A percentile compares a stretch with the other conserved stretches of the same genome.
Conservation (phyloP, 2,797 vertebrate genomes). For the Poeciliopsis presidionis region DNA sequence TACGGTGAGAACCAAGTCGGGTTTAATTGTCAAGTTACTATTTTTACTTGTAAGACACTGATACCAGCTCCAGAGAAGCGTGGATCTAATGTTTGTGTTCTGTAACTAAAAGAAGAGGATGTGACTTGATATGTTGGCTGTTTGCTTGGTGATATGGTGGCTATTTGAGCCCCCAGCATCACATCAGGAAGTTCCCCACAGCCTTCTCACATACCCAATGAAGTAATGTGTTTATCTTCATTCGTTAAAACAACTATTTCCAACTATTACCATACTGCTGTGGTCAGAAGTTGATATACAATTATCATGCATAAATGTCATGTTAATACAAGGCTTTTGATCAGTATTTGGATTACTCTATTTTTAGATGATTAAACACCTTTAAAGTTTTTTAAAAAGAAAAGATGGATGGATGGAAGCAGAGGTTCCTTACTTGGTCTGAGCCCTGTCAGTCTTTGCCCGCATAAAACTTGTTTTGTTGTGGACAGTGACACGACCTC, state of each 20-base stretch:
- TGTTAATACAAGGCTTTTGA: background rate
- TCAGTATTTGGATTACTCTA: background rate
- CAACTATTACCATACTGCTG: background rate
- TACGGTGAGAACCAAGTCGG: constrained; percentile 57
- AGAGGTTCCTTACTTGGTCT: background rate
- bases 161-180: constrained; percentile 63
- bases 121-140: constrained; percentile 68
- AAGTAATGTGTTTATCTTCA: background rate
- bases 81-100: constrained; percentile 46
- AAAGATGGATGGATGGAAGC: background rate
- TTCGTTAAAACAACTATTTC: background rate
- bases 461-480: background rate
- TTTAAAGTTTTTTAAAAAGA: background rate
- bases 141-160: constrained; percentile 54
- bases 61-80: constrained; percentile 49
- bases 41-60: constrained; percentile 56
- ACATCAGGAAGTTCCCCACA: constrained; percentile 47
- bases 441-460: background rate
- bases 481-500: background rate
- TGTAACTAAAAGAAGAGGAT: constrained; percentile 28
- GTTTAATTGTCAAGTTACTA: constrained; percentile 72
- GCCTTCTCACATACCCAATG: background rate
- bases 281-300: background rate
- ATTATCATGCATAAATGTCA: background rate
- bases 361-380: background rate